A percentile compares a stretch with the other conserved stretches of the same genome.
These are phyloP conservation scores for Cecropterus lyciades DNA, from an alignment of 1,140 invertebrate genomes.

Conservation along the genomic window DNA sequence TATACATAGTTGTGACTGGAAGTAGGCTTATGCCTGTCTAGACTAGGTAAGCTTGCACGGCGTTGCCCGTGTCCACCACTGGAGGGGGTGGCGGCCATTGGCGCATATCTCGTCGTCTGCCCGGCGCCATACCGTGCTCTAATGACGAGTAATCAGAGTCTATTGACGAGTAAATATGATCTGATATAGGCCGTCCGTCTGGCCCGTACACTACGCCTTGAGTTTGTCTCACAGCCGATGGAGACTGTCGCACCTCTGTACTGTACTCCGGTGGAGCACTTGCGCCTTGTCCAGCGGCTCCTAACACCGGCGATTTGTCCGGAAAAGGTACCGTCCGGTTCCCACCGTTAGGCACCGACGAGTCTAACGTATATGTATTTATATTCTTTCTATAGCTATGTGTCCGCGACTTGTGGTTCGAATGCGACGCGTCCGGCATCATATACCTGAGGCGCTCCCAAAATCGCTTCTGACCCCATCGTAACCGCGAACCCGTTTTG, in stretches of 20 bases:
- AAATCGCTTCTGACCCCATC: constrained; percentile 95
- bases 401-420: constrained; percentile 68
- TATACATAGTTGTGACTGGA: constrained; percentile 80
- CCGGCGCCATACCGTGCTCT: constrained; percentile 79
- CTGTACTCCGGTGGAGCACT: constrained; percentile 81
- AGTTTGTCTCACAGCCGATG: constrained; percentile 79
- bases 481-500: constrained; percentile 92
- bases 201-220: constrained; percentile 75
- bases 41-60: constrained; percentile 83
- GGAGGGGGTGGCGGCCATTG: constrained; percentile 77
- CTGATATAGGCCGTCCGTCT: constrained; percentile 89
- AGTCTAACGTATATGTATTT: constrained; percentile 91
- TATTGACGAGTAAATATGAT: constrained; percentile 95
- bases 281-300: constrained; percentile 80
- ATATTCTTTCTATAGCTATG: constrained; percentile 89
- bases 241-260: constrained; percentile 77
- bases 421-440: constrained; percentile 88
- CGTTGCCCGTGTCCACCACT: constrained; percentile 70
- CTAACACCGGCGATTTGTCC: constrained; percentile 72
- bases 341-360: constrained; percentile 85
- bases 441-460: constrained; percentile 96
- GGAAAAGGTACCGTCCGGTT: constrained; percentile 82
- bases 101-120: constrained; percentile 72
- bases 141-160: constrained; percentile 90
- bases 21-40: constrained; percentile 66